Conservation (phyloP, 2,888 invertebrate genomes). For the Drosophila mulleri region DNA sequence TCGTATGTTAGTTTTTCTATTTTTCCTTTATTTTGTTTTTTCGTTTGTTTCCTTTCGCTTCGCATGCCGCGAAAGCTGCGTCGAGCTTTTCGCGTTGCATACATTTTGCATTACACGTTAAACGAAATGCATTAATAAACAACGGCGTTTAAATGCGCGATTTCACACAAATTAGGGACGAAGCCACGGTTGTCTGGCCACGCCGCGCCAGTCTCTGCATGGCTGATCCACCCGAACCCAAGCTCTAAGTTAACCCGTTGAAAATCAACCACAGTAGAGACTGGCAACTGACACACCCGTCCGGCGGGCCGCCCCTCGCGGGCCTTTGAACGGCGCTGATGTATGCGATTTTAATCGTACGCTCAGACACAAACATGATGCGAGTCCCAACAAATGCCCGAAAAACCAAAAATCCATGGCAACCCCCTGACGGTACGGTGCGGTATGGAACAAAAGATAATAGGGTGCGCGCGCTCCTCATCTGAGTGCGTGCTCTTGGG, state of each 20-base stretch:
- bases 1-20: constrained; percentile 45
- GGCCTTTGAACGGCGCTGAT: constrained; percentile 59
- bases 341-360: constrained; percentile 76
- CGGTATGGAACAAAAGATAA: constrained; percentile 47
- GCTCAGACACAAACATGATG: constrained; percentile 74
- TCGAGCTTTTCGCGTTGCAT: constrained; percentile 28
- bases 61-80: constrained; percentile 19
- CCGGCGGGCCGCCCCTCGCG: background rate
- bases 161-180: constrained; percentile 73
- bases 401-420: constrained; percentile 69
- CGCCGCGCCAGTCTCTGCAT: too few species aligned
- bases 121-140: constrained; percentile 73
- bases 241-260: constrained; percentile 1
- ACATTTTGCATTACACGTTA: constrained; percentile 59
- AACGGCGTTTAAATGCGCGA: constrained; percentile 69
- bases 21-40: constrained; percentile 24
- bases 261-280: constrained; percentile 27
- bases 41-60: constrained; percentile 14
- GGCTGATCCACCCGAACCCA: background rate
- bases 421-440: constrained; percentile 40
- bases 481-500: background rate
- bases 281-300: constrained; percentile 8
- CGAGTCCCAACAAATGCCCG: constrained; percentile 26
- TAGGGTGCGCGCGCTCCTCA: constrained; percentile 29
- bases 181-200: constrained; percentile 55